phyloP scores from a whole-genome alignment of 2,113 vertebrate species.

The Conger conger region DNA sequence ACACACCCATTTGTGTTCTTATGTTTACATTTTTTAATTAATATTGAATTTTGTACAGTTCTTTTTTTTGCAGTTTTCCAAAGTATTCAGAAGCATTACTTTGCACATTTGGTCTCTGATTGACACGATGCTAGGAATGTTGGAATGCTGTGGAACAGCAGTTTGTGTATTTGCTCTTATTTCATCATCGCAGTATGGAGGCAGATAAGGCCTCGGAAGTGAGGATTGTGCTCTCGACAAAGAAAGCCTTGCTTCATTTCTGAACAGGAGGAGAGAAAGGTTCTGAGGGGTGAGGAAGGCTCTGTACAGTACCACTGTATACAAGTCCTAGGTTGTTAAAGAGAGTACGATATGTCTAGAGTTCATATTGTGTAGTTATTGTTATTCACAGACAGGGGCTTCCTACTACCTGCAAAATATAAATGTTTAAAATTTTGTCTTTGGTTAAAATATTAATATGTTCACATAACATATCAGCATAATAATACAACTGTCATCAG shows the following conservation, averaged over 20 bases:
- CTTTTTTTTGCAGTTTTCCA: neutral
- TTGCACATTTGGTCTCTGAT: conserved; percentile 7
- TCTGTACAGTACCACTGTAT: neutral
- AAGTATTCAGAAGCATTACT: neutral
- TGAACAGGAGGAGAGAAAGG: neutral
- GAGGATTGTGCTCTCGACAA: neutral
- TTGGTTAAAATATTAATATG: neutral
- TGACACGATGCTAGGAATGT: neutral
- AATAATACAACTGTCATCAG: neutral
- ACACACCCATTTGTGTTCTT: too few relatives aligned
- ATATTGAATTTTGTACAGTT: neutral
- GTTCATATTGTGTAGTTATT: neutral
- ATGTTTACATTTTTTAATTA: neutral
- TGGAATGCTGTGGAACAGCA: neutral
- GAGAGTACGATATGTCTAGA: neutral
- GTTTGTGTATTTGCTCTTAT: neutral
- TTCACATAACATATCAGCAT: neutral
- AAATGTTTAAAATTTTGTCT: neutral
- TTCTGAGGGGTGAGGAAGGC: neutral
- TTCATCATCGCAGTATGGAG: neutral
- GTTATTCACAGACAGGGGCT: neutral
- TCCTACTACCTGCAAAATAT: neutral
- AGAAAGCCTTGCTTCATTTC: neutral
- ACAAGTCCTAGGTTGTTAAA: neutral
- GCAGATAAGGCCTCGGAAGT: neutral